Base-by-base conservation (phyloP, 2,888 invertebrate genomes). In the Eupithecia pulchellata region DNA sequence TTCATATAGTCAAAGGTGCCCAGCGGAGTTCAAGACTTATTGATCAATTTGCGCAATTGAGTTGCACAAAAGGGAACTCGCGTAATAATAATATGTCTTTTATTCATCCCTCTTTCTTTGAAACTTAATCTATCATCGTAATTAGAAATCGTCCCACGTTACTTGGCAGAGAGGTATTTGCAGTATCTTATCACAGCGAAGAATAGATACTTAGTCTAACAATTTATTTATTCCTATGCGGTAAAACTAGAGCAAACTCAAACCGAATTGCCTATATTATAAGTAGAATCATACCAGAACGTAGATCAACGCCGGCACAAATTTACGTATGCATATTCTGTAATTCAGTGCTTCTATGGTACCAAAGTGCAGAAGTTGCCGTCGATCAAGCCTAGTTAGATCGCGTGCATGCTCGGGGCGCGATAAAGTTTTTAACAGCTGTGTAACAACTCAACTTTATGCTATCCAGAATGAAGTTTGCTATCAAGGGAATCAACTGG, bases 391-490 rank as follows among this genome's bases (percentile, higher is more conserved):
- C 77, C 81, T 82, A 83, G 87, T 85, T 86, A 86, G 86, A 80
- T 89, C 78, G 89, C 89, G 87, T 88, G 90, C 82, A 60, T 80
- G 82, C 80, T 75, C 79, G 79, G 81, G 82, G 83, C 79, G 77
- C 68, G 85, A 81, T 82, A 80, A 89, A 89, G 79, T 89, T 89
- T 88, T 86, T 87, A 89, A 90, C 89, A 84, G 84, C 84, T 78
- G 77, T 80, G 82, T 84, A 86, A 88, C 87, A 88, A 86, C 86
- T 87, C 83, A 86, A 88, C 86, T 84, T 83, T 83, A 79, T 84
- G 86, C 81, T 83, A 84, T 81, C 77, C 71, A 78, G 73, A 84
- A 79, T 79, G 78, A 77, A 79, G 79, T 77, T 76, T 72, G 78
- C 76, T 79, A 76, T 77, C 77, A 63, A 68, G 78, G 73, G 77